phyloP scores from a whole-genome alignment of 2,888 invertebrate genomes.

The Tiliacea citrago region DNA sequence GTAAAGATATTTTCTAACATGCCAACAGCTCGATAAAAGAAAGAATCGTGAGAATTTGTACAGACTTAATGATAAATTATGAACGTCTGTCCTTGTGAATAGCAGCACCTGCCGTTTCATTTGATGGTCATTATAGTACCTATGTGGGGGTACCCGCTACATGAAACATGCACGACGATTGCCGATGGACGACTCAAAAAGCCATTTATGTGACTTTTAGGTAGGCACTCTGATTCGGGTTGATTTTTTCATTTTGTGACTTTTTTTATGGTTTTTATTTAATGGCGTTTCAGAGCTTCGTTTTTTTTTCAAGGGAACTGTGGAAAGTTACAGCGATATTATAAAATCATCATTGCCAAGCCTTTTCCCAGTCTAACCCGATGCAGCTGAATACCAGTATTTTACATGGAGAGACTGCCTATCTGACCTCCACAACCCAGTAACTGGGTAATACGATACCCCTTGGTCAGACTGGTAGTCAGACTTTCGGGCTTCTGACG shows the following conservation, averaged over 20 bases:
- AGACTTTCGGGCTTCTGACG: no score
- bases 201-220: slow-evolving; percentile 17
- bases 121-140: slow-evolving; percentile 1
- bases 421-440: no score
- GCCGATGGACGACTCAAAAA: slow-evolving; percentile 25
- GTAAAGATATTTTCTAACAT: slow-evolving; percentile 37
- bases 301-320: neutral
- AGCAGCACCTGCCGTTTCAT: slow-evolving; percentile 40
- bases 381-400: no score
- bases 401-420: no score
- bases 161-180: slow-evolving; percentile 39
- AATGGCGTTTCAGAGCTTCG: neutral
- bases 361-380: no score
- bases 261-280: neutral
- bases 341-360: no score
- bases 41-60: slow-evolving; percentile 44
- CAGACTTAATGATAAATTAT: slow-evolving; percentile 42
- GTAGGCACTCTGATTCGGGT: neutral
- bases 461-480: no score
- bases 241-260: slow-evolving; percentile 6
- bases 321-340: neutral
- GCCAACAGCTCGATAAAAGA: slow-evolving; percentile 42
- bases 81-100: slow-evolving; percentile 50
- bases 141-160: slow-evolving; percentile 3
- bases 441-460: no score